These are phyloP conservation scores for Nannobrachium achirus DNA, from an alignment of 2,113 vertebrate genomes.

Conservation along the genomic window DNA sequence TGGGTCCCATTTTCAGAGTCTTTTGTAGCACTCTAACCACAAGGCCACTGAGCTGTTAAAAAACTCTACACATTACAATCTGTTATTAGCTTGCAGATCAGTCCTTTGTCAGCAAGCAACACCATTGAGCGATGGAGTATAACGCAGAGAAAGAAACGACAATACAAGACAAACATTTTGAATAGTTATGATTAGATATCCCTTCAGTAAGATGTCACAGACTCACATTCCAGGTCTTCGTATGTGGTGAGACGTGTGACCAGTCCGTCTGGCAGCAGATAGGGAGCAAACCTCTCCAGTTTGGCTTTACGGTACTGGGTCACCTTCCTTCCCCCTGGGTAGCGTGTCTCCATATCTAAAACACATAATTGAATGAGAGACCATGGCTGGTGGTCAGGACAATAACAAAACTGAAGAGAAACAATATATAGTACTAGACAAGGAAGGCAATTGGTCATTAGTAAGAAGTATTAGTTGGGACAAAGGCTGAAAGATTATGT, in stretches of 20 bases:
- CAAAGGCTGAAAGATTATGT: background rate
- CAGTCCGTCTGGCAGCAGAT: conserved; percentile 80
- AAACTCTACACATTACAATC: background rate
- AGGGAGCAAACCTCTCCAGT: conserved; percentile 84
- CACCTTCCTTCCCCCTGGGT: conserved; percentile 78
- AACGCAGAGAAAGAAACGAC: no score
- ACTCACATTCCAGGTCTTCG: conserved; percentile 83
- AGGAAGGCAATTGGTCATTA: background rate
- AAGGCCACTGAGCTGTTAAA: no score
- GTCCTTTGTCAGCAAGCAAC: no score
- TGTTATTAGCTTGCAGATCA: no score
- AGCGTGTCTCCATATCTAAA: conserved; percentile 86
- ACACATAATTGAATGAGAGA: background rate
- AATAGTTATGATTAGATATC: background rate
- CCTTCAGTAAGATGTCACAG: background rate
- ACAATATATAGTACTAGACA: background rate
- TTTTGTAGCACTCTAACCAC: no score
- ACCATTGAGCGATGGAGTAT: no score
- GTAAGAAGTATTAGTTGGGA: background rate
- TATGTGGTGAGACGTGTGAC: conserved; percentile 82
- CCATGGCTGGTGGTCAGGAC: background rate
- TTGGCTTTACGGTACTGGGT: conserved; percentile 81
- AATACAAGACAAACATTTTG: no score
- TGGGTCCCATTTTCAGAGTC: no score
- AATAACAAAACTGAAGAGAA: background rate